A percentile compares a stretch with the other conserved stretches of the same genome.
These are phyloP conservation scores for Chromobotia macracanthus DNA, from an alignment of 2,797 vertebrate genomes.

Conservation along the genomic window DNA sequence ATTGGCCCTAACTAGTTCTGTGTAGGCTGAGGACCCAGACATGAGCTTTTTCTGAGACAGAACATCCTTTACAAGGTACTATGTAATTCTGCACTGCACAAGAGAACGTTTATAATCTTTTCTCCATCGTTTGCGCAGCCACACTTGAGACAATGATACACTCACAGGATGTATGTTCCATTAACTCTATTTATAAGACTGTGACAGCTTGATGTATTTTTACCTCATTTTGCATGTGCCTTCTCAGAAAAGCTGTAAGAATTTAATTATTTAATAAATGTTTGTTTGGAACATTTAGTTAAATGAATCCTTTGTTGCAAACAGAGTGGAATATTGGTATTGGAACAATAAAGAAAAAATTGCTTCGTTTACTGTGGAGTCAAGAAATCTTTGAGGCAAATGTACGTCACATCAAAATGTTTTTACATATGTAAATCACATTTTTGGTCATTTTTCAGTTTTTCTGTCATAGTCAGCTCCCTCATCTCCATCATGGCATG, in stretches of 20 bases:
- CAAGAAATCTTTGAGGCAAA: no score
- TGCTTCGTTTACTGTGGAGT: no score
- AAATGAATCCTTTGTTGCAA: not conserved
- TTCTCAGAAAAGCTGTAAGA: conserved; percentile 34
- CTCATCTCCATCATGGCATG: no score
- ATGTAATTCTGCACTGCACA: conserved; percentile 13
- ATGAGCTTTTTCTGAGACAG: not conserved
- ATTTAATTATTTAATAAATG: conserved; percentile 45
- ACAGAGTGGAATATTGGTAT: no score
- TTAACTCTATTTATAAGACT: conserved; percentile 39
- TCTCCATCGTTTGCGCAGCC: not conserved
- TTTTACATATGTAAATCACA: no score
- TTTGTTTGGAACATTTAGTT: not conserved
- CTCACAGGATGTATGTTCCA: not conserved
- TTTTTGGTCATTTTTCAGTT: no score
- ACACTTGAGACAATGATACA: not conserved
- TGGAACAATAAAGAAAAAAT: no score
- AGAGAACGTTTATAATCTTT: not conserved
- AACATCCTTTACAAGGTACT: conserved; percentile 34
- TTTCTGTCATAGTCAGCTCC: no score
- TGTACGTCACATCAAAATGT: no score
- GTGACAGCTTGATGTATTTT: conserved; percentile 48
- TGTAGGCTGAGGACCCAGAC: not conserved
- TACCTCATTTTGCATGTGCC: conserved; percentile 57
- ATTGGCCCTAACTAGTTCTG: not conserved